phyloP scores from a whole-genome alignment of 2,113 vertebrate genomes.

The Pundamilia nyererei region DNA sequence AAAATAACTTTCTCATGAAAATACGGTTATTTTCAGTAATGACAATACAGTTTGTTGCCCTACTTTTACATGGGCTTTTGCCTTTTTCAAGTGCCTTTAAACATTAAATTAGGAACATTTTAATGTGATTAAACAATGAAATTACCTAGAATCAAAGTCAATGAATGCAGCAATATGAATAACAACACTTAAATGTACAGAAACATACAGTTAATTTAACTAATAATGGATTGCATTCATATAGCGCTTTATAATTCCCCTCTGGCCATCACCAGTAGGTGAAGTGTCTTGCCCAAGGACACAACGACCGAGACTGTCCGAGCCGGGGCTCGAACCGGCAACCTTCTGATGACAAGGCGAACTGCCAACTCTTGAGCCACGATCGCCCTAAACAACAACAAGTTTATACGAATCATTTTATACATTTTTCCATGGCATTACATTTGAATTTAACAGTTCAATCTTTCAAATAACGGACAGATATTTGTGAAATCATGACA shows the following conservation, averaged over 20 bases:
- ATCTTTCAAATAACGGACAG: not conserved
- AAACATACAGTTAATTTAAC: not conserved
- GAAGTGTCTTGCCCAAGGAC: fast-evolving
- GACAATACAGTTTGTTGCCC: not conserved
- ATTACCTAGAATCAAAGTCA: not conserved
- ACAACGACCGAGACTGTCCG: fast-evolving
- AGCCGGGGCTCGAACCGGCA: not conserved
- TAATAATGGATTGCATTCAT: not conserved
- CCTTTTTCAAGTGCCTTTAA: not conserved
- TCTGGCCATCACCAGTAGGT: not conserved
- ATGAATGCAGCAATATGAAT: not conserved
- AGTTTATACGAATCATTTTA: not conserved
- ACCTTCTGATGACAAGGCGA: fast-evolving
- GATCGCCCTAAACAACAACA: not conserved
- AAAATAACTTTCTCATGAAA: not conserved
- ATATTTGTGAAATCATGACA: fast-evolving
- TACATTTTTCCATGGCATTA: fast-evolving
- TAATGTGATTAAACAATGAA: not conserved
- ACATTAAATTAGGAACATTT: not conserved
- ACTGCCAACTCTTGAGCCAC: fast-evolving
- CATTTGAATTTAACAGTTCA: fast-evolving
- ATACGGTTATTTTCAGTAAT: not conserved
- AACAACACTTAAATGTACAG: not conserved
- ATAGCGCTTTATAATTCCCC: fast-evolving
- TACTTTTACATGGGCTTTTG: fast-evolving